Evolutionary conservation across 2,888 invertebrate species (phyloP).

Genomic region (Chrysomela aeneicollis): DNA sequence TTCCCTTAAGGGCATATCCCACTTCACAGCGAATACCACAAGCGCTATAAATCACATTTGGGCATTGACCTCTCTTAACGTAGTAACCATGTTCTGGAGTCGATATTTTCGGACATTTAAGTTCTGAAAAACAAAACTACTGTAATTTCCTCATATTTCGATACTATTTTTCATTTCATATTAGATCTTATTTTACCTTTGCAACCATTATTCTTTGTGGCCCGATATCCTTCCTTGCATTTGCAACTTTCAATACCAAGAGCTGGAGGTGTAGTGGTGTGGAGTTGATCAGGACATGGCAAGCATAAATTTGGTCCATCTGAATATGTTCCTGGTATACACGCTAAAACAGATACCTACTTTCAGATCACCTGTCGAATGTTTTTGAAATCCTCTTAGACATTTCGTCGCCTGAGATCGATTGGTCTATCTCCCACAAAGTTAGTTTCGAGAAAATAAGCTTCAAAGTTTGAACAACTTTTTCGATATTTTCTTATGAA

Average conservation of each 20-base stretch:
- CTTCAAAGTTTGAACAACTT: no score
- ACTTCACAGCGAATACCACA: conserved; percentile 74
- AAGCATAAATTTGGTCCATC: conserved; percentile 63
- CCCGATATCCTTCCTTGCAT: conserved; percentile 69
- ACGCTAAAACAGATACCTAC: conserved; percentile 62
- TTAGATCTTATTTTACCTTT: conserved; percentile 62
- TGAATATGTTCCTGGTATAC: conserved; percentile 72
- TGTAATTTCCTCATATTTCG: not conserved
- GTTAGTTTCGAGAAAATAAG: no score
- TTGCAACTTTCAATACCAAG: conserved; percentile 66
- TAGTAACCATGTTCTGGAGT: conserved; percentile 73
- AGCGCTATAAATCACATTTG: conserved; percentile 73
- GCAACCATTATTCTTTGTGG: conserved; percentile 63
- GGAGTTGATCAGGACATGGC: conserved; percentile 72
- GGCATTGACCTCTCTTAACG: conserved; percentile 68
- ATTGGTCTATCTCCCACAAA: no score
- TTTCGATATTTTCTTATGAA: no score
- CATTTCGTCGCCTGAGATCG: no score
- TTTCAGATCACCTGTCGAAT: no score
- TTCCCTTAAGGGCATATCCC: conserved; percentile 64
- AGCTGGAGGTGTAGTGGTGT: conserved; percentile 67
- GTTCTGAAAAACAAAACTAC: conserved; percentile 58
- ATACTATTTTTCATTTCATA: conserved; percentile 1
- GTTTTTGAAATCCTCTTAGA: no score
- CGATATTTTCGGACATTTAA: conserved; percentile 67